Percentiles rank a stretch among this genome's conserved stretches.
These are phyloP conservation scores for Choristoneura rosaceana DNA, from an alignment of 2,888 invertebrate genomes.

Conservation along the genomic window DNA sequence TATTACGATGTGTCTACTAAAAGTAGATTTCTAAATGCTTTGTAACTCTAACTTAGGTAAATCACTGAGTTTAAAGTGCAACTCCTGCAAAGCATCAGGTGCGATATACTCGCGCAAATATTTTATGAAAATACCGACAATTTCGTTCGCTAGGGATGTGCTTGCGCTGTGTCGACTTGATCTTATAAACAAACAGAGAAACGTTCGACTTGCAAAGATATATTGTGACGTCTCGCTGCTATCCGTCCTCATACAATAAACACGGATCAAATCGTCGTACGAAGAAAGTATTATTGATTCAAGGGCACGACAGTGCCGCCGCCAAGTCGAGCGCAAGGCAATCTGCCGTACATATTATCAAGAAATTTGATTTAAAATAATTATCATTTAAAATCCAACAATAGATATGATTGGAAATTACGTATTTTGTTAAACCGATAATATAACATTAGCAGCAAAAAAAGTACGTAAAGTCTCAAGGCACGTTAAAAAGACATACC, in stretches of 20 bases:
- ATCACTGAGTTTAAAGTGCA: conserved; percentile 81
- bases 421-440: no score
- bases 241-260: conserved; percentile 8
- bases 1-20: neutral
- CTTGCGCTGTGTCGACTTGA: conserved; percentile 45
- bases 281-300: neutral
- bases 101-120: conserved; percentile 82
- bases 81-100: conserved; percentile 77
- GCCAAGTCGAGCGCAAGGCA: no score
- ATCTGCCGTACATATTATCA: no score
- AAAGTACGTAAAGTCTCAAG: no score
- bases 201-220: conserved; percentile 33
- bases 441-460: no score
- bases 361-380: no score
- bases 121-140: conserved; percentile 82
- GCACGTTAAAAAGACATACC: no score
- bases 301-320: no score
- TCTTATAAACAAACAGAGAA: conserved; percentile 33
- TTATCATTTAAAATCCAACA: no score
- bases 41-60: conserved; percentile 70
- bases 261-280: conserved; percentile 2
- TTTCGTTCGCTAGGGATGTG: conserved; percentile 66
- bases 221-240: conserved; percentile 24
- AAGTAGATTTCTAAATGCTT: conserved; percentile 50
- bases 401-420: no score